Base-by-base conservation (phyloP, 2,888 invertebrate species). In the Xanthia togata region DNA sequence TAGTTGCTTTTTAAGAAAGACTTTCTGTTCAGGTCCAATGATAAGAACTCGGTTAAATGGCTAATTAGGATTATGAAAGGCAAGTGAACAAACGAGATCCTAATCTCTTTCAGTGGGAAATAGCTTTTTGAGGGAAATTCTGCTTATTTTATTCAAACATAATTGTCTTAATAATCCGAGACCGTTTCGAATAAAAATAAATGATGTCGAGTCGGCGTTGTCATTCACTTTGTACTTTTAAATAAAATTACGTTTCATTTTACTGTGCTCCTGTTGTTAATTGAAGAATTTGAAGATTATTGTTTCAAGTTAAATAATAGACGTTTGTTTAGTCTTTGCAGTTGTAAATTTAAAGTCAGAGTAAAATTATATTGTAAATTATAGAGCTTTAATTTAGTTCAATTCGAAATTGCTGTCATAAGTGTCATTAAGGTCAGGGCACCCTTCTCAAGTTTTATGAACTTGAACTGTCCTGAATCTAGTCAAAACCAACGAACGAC, bases 51-150 rank as follows among this genome's bases (percentile, higher is more conserved):
- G 83, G 88, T 88, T 86, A 87, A 87, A 89, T 79, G 71, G 90
- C 89, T 93, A 93, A 93, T 93, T 92, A 93, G 92, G 91, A 93
- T 92, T 91, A 91, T 87, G 88, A 89, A 90, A 89, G 87, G 90
- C 87, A 89, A 91, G 86, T 89, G 90, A 93, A 93, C 93, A 93
- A 92, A 92, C 85, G 88, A 89, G 92, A 93, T 93, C 86, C 73
- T 91, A 91, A 93, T 94, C 93, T 92, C 77, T 86, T 88, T 84
- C 78, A 81, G 70, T 23, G 26, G 53, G 73, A 53, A 87, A 88
- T 83, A 83, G 82, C 84, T 79, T 85, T 80, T 77, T 73, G 69
- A 62, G 62, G 71, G 79, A 82, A 88, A 85, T 83, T 86, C 83
- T 84, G 87, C 84, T 87, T 86, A 75, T 73, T 85, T 79, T 67